These are phyloP conservation scores for Corythornis cristatus DNA, from an alignment of 2,113 vertebrate species.

Conservation along the genomic window DNA sequence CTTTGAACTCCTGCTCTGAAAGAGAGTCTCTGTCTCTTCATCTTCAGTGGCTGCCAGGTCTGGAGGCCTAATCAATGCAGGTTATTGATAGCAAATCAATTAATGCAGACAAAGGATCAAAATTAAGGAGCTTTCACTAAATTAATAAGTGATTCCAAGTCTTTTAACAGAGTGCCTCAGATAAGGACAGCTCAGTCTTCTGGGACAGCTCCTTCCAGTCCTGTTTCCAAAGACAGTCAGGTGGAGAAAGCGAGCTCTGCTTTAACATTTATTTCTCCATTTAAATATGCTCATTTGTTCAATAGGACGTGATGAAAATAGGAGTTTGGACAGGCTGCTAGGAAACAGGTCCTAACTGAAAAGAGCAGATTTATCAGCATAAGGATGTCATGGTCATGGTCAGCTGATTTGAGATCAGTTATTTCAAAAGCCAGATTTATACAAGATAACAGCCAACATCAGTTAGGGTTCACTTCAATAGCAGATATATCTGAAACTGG, in stretches of 20 bases:
- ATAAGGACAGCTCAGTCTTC: slow-evolving; percentile 64
- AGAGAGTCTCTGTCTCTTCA: slow-evolving; percentile 52
- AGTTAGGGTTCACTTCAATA: background rate
- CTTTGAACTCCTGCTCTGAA: slow-evolving; percentile 67
- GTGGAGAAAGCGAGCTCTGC: background rate
- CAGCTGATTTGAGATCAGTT: background rate
- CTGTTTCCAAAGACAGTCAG: slow-evolving; percentile 55
- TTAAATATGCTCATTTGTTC: slow-evolving; percentile 51
- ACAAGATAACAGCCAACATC: background rate
- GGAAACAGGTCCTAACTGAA: background rate
- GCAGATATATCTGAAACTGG: background rate
- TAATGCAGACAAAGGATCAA: slow-evolving; percentile 71
- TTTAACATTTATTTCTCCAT: background rate
- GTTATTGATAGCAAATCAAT: slow-evolving; percentile 77
- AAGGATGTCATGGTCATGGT: background rate
- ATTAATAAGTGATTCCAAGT: slow-evolving; percentile 74
- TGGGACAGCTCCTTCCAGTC: slow-evolving; percentile 49
- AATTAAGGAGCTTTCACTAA: slow-evolving; percentile 72
- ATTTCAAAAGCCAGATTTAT: slow-evolving; percentile 8
- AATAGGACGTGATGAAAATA: slow-evolving; percentile 23
- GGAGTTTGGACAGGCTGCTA: slow-evolving; percentile 2
- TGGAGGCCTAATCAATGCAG: slow-evolving; percentile 67
- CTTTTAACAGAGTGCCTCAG: slow-evolving; percentile 68
- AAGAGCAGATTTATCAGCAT: slow-evolving; percentile 18
- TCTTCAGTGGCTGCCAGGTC: slow-evolving; percentile 54